phyloP scores from a whole-genome alignment of 2,113 vertebrate genomes.

The human (Homo sapiens) region GRCh38 chr17:72722001-72722500 shows the following conservation, averaged over 20 bases:
- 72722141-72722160: background rate
- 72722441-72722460: background rate
- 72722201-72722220: background rate
- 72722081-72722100: background rate
- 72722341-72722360: background rate
- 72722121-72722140: background rate
- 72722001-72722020: background rate
- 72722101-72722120: background rate
- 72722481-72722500: background rate
- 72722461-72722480: background rate
- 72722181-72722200: background rate
- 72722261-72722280: background rate
- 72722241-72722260: background rate
- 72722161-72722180: background rate
- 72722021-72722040: background rate
- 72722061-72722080: background rate
- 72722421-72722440: fast-evolving
- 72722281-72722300: background rate
- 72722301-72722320: background rate
- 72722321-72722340: background rate
- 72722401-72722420: background rate
- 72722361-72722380: background rate
- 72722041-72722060: background rate
- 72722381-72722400: background rate
- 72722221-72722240: too few species aligned